These are phyloP conservation scores for Reinhardtius hippoglossoides DNA, from an alignment of 2,113 vertebrate genomes.

Conservation along the genomic window DNA sequence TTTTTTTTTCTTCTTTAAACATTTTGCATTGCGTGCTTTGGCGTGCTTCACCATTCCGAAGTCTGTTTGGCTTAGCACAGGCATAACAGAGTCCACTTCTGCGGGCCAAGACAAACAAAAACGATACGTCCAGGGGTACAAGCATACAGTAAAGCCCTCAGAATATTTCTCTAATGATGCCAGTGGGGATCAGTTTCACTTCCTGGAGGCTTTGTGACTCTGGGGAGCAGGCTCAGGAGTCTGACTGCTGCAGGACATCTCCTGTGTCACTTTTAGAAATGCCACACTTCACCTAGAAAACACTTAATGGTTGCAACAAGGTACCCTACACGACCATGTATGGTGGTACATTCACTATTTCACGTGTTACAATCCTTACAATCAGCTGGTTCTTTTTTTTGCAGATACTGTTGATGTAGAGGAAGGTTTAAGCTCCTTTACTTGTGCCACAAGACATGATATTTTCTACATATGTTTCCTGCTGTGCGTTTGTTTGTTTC, in stretches of 20 bases:
- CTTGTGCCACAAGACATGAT: not conserved
- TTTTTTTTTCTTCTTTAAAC: conserved; percentile 38
- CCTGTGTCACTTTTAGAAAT: conserved; percentile 31
- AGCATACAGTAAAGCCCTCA: conserved; percentile 65
- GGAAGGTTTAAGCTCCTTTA: not conserved
- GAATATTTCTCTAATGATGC: conserved; percentile 83
- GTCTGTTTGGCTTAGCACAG: conserved; percentile 82
- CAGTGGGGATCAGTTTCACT: conserved; percentile 76
- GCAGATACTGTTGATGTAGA: not conserved
- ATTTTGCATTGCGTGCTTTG: conserved; percentile 78
- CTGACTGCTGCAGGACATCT: conserved; percentile 27
- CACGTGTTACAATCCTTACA: not conserved
- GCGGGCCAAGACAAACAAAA: conserved; percentile 82
- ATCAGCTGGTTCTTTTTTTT: not conserved
- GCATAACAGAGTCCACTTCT: conserved; percentile 71
- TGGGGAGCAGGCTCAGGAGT: conserved; percentile 18
- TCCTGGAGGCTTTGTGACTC: conserved; percentile 64
- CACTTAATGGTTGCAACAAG: not conserved
- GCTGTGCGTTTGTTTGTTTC: no score
- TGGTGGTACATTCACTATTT: not conserved
- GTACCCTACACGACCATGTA: not conserved
- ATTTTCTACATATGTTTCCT: no score
- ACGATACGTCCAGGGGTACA: conserved; percentile 76
- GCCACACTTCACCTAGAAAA: not conserved
- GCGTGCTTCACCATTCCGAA: conserved; percentile 74